Evolutionary conservation across 2,113 vertebrate genomes (phyloP).

Genomic region (Aegypius monachus): DNA sequence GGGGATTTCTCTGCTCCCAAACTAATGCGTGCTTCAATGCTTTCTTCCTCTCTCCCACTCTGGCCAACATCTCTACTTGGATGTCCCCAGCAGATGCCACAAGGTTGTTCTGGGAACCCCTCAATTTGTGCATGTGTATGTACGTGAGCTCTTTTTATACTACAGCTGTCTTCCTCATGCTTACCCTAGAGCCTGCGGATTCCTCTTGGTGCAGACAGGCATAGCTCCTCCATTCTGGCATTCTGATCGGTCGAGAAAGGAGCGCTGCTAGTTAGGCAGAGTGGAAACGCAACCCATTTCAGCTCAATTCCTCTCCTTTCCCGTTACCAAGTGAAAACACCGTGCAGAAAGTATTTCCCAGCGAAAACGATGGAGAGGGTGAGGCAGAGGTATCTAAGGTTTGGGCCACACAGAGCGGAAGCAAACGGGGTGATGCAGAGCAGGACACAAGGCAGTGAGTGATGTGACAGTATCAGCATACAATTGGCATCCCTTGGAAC

Average conservation of each 20-base stretch:
- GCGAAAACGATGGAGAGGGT: not conserved
- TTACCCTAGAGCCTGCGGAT: not conserved
- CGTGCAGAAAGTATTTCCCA: not conserved
- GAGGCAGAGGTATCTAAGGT: not conserved
- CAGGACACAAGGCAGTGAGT: not conserved
- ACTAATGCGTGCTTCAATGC: not conserved
- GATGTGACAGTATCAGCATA: too few species aligned
- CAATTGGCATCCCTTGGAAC: not conserved
- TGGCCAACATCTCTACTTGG: not conserved
- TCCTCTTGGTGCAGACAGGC: not conserved
- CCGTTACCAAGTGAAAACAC: not conserved
- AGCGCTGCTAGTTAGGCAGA: not conserved
- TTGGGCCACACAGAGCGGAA: not conserved
- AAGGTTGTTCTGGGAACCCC: not conserved
- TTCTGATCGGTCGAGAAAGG: not conserved
- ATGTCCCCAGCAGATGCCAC: not conserved
- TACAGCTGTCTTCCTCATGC: not conserved
- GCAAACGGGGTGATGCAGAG: not conserved
- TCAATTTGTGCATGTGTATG: not conserved
- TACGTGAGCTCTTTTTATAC: not conserved
- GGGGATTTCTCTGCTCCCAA: not conserved
- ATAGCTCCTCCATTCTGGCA: not conserved
- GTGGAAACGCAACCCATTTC: not conserved
- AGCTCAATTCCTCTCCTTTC: not conserved
- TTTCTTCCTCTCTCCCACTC: not conserved